Percentiles rank a stretch among this genome's conserved stretches.
These are phyloP conservation scores for Bombus confusus DNA, from an alignment of 1,140 invertebrate species.

Conservation along the genomic window DNA sequence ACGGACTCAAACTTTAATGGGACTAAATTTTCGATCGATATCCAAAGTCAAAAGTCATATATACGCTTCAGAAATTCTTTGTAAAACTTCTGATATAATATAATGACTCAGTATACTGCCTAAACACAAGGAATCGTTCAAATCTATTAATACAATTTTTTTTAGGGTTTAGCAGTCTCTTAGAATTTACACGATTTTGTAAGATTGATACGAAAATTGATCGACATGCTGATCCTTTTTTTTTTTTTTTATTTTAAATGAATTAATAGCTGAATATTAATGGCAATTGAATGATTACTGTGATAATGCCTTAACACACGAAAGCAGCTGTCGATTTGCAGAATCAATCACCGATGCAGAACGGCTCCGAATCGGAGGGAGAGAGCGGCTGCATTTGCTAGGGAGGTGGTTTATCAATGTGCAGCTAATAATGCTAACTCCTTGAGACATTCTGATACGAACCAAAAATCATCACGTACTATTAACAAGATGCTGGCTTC, in stretches of 20 bases:
- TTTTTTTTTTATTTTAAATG: neutral
- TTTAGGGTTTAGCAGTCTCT: conserved; percentile 1
- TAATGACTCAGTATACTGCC: conserved; percentile 5
- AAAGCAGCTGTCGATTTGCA: conserved; percentile 89
- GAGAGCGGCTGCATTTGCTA: conserved; percentile 92
- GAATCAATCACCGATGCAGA: conserved; percentile 88
- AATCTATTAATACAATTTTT: conserved; percentile 3
- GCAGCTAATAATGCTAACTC: conserved; percentile 52
- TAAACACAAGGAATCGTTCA: conserved; percentile 9
- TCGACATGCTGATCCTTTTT: neutral
- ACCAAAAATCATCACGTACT: conserved; percentile 62
- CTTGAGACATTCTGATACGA: conserved; percentile 53
- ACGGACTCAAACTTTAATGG: conserved; percentile 14
- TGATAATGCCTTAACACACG: conserved; percentile 80
- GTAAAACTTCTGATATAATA: neutral
- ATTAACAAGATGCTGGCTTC: conserved; percentile 69
- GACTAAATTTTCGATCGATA: conserved; percentile 36
- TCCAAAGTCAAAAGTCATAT: conserved; percentile 7
- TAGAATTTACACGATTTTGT: conserved; percentile 1
- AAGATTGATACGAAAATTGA: neutral
- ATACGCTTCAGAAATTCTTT: neutral
- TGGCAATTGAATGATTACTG: conserved; percentile 24
- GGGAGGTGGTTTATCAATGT: conserved; percentile 66
- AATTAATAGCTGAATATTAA: conserved; percentile 21
- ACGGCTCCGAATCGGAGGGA: conserved; percentile 87